A percentile compares a stretch with the other conserved stretches of the same genome.
These are phyloP conservation scores for Campylomormyrus numenius DNA, from an alignment of 2,113 vertebrate genomes.

Conservation along the genomic window DNA sequence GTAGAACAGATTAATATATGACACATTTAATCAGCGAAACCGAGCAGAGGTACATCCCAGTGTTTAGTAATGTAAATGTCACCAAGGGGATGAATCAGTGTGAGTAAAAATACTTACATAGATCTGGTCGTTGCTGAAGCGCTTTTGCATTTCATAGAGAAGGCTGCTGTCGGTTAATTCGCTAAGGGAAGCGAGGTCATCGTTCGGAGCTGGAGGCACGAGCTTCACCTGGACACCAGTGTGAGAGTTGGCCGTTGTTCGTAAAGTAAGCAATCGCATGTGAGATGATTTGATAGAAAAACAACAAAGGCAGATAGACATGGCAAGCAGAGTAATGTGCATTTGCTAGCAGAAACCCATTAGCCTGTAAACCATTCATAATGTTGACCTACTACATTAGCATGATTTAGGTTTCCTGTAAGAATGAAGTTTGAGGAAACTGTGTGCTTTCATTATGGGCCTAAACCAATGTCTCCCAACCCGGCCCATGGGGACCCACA, in stretches of 20 bases:
- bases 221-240: slow-evolving; percentile 71
- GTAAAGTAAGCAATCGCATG: neutral
- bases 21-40: neutral
- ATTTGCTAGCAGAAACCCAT: neutral
- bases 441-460: neutral
- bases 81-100: neutral
- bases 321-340: neutral
- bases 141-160: slow-evolving; percentile 97
- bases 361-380: neutral
- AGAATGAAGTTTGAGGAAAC: neutral
- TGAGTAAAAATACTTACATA: slow-evolving; percentile 67
- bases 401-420: neutral
- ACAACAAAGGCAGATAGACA: neutral
- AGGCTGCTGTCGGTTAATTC: slow-evolving; percentile 86
- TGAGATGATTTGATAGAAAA: neutral
- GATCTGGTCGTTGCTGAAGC: slow-evolving; percentile 91
- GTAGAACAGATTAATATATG: neutral
- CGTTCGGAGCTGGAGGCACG: slow-evolving; percentile 87
- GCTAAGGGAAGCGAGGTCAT: slow-evolving; percentile 87
- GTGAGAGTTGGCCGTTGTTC: neutral
- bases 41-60: neutral
- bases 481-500: neutral
- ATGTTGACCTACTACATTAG: neutral
- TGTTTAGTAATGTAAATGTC: neutral
- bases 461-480: neutral